Percentiles rank a stretch among this genome's conserved stretches.
These are phyloP conservation scores for Drosophila funebris DNA, from an alignment of 1,140 invertebrate species.

Conservation along the genomic window DNA sequence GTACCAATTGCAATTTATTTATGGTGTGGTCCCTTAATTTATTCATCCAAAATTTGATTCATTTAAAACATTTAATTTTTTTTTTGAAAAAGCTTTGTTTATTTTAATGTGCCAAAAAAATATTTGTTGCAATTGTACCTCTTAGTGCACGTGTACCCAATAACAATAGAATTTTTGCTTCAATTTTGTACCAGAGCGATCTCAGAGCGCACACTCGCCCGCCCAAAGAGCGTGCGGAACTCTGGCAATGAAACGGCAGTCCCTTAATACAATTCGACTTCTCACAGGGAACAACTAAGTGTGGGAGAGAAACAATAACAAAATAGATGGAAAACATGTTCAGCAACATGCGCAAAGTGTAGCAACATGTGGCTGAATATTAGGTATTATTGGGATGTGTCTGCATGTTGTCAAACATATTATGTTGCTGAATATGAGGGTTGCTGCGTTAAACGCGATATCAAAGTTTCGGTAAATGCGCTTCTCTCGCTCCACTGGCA, in stretches of 20 bases:
- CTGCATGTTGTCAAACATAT: slow-evolving; percentile 10
- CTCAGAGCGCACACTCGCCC: slow-evolving; percentile 25
- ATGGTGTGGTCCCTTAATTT: no score
- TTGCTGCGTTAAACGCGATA: neutral
- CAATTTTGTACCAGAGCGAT: neutral
- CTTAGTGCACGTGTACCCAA: neutral
- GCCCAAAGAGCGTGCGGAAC: slow-evolving; percentile 26
- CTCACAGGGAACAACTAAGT: neutral
- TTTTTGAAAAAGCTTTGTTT: no score
- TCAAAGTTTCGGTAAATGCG: neutral
- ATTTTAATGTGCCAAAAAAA: no score
- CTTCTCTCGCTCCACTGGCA: neutral
- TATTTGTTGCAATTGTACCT: no score
- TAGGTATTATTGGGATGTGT: neutral
- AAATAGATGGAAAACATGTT: neutral
- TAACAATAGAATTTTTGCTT: slow-evolving; percentile 4
- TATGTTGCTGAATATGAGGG: slow-evolving; percentile 7
- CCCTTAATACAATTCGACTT: no score
- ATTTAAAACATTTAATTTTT: no score
- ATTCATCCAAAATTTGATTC: no score
- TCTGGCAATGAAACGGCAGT: slow-evolving; percentile 18
- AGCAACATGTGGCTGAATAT: slow-evolving; percentile 25
- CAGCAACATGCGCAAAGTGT: slow-evolving; percentile 25
- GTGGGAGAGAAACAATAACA: slow-evolving; percentile 33
- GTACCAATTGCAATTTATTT: no score